Evolutionary conservation across 2,888 invertebrate species (phyloP).

Genomic region (Spicauda simplicius): DNA sequence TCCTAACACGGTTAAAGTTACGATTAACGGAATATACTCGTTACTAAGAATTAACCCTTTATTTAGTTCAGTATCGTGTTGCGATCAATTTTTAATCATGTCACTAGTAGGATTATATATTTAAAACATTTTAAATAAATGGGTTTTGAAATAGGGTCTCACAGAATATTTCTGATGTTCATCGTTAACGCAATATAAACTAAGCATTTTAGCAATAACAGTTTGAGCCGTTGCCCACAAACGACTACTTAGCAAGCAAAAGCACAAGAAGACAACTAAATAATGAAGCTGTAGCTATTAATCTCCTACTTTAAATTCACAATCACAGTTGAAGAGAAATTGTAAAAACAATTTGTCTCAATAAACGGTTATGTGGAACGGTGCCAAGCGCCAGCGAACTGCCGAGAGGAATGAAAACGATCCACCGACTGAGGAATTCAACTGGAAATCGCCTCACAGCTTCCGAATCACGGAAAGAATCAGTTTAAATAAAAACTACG

Average conservation of each 20-base stretch:
- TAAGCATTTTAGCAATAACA: no score
- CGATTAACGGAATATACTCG: no score
- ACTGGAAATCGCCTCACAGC: slow-evolving; percentile 6
- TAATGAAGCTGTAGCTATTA: slow-evolving; percentile 21
- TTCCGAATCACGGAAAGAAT: slow-evolving; percentile 10
- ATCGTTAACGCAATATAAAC: no score
- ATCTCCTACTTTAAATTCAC: slow-evolving; percentile 18
- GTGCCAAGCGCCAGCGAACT: slow-evolving; percentile 8
- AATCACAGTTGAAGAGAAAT: slow-evolving; percentile 13
- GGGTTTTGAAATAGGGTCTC: no score
- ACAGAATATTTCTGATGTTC: no score
- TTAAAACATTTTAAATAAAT: no score
- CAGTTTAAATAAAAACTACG: slow-evolving; percentile 18
- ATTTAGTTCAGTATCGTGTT: no score
- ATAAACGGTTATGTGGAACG: slow-evolving; percentile 18
- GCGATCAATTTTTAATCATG: no score
- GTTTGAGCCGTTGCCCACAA: not conserved
- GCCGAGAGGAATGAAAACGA: not conserved
- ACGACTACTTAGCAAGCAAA: not conserved
- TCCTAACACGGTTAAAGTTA: no score
- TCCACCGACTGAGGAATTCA: slow-evolving; percentile 7
- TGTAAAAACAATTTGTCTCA: slow-evolving; percentile 23
- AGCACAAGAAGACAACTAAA: not conserved
- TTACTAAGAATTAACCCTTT: no score
- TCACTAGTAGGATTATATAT: no score